A percentile compares a stretch with the other conserved stretches of the same genome.
Evolutionary conservation across 2,888 invertebrate species (phyloP).

Genomic region (Dendrolimus houi): DNA sequence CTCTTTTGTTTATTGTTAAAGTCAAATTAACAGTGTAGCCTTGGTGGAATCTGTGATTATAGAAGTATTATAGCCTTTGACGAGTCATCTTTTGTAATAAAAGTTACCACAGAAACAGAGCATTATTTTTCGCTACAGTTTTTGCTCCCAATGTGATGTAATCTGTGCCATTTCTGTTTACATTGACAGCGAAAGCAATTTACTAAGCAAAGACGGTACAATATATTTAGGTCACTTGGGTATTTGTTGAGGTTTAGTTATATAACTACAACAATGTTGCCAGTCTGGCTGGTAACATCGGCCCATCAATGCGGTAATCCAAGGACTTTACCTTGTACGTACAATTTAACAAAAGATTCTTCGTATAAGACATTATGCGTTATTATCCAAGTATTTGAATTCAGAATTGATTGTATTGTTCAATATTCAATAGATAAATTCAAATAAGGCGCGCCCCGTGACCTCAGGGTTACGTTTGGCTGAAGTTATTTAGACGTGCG

Average conservation of each 20-base stretch:
- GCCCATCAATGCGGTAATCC: slow-evolving; percentile 13
- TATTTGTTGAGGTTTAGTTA: slow-evolving; percentile 11
- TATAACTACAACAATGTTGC: slow-evolving; percentile 8
- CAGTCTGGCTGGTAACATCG: too few relatives aligned
- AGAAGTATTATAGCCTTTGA: too few relatives aligned
- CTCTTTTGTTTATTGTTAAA: too few relatives aligned
- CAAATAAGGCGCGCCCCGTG: slow-evolving; percentile 33
- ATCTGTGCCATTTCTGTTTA: slow-evolving; percentile 11
- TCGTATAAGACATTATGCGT: too few relatives aligned
- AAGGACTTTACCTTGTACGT: slow-evolving; percentile 30
- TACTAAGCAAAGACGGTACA: slow-evolving; percentile 18
- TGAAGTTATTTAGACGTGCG: slow-evolving; percentile 24
- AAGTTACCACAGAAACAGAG: slow-evolving; percentile 16
- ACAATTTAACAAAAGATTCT: slow-evolving; percentile 1
- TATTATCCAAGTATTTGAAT: slow-evolving; percentile 8
- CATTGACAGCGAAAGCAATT: slow-evolving; percentile 15
- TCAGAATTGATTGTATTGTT: slow-evolving; percentile 13
- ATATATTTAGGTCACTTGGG: slow-evolving; percentile 17
- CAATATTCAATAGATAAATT: slow-evolving; percentile 16
- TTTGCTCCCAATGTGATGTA: slow-evolving; percentile 1
- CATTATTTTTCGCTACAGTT: slow-evolving; percentile 14
- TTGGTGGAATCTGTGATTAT: too few relatives aligned
- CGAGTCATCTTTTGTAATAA: slow-evolving; percentile 12
- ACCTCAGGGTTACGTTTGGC: slow-evolving; percentile 37
- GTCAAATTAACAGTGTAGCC: too few relatives aligned